Evolutionary conservation across 2,888 invertebrate genomes (phyloP).

Genomic region (Thymelicus sylvestris): DNA sequence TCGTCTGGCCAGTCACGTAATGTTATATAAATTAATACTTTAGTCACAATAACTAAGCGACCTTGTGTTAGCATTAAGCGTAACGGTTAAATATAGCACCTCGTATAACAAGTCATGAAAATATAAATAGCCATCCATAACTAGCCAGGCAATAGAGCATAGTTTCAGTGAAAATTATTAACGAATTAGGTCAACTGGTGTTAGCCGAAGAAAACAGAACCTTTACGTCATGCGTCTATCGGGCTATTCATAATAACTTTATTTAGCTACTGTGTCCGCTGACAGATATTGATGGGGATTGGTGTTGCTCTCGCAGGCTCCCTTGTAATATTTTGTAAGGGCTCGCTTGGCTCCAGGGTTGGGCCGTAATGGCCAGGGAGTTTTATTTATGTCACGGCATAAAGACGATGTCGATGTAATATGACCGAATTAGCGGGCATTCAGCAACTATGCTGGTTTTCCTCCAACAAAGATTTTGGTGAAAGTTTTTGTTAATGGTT

Average conservation of each 20-base stretch:
- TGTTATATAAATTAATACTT: conserved; percentile 19
- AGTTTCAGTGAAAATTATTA: conserved; percentile 18
- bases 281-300: conserved; percentile 80
- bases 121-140: conserved; percentile 22
- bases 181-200: conserved; percentile 64
- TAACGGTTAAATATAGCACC: conserved; percentile 18
- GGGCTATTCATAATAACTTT: conserved; percentile 73
- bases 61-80: conserved; percentile 15
- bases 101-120: conserved; percentile 18
- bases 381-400: conserved; percentile 76
- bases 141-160: conserved; percentile 1
- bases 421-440: conserved; percentile 66
- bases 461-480: conserved; percentile 1
- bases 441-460: conserved; percentile 51
- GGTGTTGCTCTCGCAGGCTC: conserved; percentile 58
- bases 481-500: background rate
- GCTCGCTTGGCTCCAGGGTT: conserved; percentile 53
- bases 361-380: conserved; percentile 66
- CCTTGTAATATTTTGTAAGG: conserved; percentile 62
- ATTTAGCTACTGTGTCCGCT: conserved; percentile 75
- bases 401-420: conserved; percentile 66
- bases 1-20: conserved; percentile 3
- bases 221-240: conserved; percentile 60
- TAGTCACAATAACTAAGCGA: conserved; percentile 18
- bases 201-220: conserved; percentile 62